These are phyloP conservation scores for Solenodon paradoxus DNA, from an alignment of 2,113 vertebrate genomes.

Conservation along the genomic window DNA sequence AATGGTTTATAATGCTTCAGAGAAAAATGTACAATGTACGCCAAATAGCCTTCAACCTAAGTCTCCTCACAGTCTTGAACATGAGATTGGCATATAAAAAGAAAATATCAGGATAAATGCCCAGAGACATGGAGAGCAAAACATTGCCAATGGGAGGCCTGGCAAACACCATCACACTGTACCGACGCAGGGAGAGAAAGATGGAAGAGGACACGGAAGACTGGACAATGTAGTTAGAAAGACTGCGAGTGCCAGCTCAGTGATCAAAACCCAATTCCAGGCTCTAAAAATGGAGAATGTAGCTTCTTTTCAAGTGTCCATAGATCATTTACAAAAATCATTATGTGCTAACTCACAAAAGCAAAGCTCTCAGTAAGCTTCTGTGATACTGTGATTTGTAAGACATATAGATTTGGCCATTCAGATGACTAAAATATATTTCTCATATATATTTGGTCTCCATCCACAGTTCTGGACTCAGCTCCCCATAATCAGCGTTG, in stretches of 20 bases:
- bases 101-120: rapidly evolving
- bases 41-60: not conserved
- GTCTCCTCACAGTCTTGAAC: not conserved
- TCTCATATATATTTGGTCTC: too few relatives aligned
- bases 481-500: too few relatives aligned
- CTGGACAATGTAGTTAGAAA: rapidly evolving
- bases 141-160: rapidly evolving
- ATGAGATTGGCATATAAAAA: not conserved
- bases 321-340: not conserved
- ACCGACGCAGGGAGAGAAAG: not conserved
- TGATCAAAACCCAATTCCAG: too few relatives aligned
- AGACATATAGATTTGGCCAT: too few relatives aligned
- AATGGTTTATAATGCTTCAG: not conserved
- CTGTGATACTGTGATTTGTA: too few relatives aligned
- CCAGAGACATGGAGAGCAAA: too few relatives aligned
- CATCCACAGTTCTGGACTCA: too few relatives aligned
- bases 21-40: not conserved
- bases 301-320: not conserved
- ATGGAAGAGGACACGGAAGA: rapidly evolving
- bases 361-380: not conserved
- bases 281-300: not conserved
- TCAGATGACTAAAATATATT: too few relatives aligned
- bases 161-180: rapidly evolving
- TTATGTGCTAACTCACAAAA: not conserved
- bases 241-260: not conserved